Percentiles rank a stretch among this genome's conserved stretches.
phyloP scores from a whole-genome alignment of 2,888 invertebrate species.

The Sceliomorpha sp. region DNA sequence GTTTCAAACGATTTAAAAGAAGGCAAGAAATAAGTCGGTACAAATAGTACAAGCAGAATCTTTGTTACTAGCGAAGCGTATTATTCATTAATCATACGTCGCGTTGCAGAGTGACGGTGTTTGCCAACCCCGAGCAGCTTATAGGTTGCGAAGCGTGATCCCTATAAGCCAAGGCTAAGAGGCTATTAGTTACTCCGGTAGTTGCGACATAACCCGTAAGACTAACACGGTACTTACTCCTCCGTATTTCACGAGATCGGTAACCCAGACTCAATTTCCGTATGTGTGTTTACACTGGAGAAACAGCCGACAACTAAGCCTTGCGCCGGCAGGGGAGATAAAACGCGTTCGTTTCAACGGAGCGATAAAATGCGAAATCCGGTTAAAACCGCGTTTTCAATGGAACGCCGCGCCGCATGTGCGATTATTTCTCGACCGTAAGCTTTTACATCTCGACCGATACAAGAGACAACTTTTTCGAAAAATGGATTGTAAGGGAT shows the following conservation, averaged over 20 bases:
- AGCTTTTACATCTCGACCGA: slow-evolving; percentile 10
- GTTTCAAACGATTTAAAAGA: too few relatives aligned
- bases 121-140: slow-evolving; percentile 66
- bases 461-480: slow-evolving; percentile 5
- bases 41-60: slow-evolving; percentile 5
- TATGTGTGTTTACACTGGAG: slow-evolving; percentile 60
- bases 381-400: slow-evolving; percentile 28
- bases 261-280: slow-evolving; percentile 39
- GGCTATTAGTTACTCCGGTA: slow-evolving; percentile 78
- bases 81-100: slow-evolving; percentile 51
- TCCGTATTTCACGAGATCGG: slow-evolving; percentile 57
- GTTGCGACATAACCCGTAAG: slow-evolving; percentile 75
- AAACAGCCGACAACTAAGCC: slow-evolving; percentile 44
- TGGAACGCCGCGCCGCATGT: neutral
- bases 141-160: slow-evolving; percentile 73
- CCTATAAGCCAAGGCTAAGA: slow-evolving; percentile 77
- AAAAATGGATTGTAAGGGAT: too few relatives aligned
- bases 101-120: slow-evolving; percentile 58
- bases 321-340: slow-evolving; percentile 40
- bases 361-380: slow-evolving; percentile 39
- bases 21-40: slow-evolving; percentile 4
- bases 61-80: slow-evolving; percentile 17
- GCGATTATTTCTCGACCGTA: slow-evolving; percentile 13
- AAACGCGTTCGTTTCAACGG: slow-evolving; percentile 37
- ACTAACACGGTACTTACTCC: slow-evolving; percentile 75